Conservation (phyloP, 2,797 vertebrate genomes). For the Protonibea diacanthus region DNA sequence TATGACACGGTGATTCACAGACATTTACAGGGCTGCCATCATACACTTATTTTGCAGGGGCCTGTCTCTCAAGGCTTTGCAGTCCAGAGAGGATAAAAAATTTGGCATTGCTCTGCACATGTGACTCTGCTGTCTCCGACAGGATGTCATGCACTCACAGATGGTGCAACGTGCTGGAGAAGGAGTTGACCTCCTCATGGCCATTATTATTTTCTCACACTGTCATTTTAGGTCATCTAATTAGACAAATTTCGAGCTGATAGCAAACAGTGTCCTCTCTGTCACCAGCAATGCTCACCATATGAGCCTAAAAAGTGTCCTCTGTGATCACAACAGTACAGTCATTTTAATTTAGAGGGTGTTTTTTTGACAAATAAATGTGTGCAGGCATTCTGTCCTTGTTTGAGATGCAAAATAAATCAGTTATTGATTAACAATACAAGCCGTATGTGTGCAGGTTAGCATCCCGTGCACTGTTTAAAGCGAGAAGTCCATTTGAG, state of each 20-base stretch:
- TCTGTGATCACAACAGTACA: slow-evolving; percentile 21
- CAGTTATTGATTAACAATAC: slow-evolving; percentile 56
- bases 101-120: slow-evolving; percentile 6
- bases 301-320: slow-evolving; percentile 28
- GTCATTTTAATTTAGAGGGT: slow-evolving; percentile 50
- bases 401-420: slow-evolving; percentile 66
- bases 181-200: background rate
- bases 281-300: slow-evolving; percentile 2
- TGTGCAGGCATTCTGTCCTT: slow-evolving; percentile 63
- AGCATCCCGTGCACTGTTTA: slow-evolving; percentile 24
- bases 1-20: slow-evolving; percentile 67
- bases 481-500: slow-evolving; percentile 52
- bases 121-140: slow-evolving; percentile 9
- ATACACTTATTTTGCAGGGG: slow-evolving; percentile 47
- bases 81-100: slow-evolving; percentile 28
- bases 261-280: background rate
- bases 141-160: background rate
- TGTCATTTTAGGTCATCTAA: background rate
- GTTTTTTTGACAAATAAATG: slow-evolving; percentile 59
- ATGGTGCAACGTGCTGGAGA: slow-evolving; percentile 1
- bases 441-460: slow-evolving; percentile 37
- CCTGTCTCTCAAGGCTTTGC: slow-evolving; percentile 36
- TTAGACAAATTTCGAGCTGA: background rate
- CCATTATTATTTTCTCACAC: background rate
- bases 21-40: slow-evolving; percentile 64